phyloP scores from a whole-genome alignment of 2,113 vertebrate genomes.

The Calyptommatus sinebrachiatus region DNA sequence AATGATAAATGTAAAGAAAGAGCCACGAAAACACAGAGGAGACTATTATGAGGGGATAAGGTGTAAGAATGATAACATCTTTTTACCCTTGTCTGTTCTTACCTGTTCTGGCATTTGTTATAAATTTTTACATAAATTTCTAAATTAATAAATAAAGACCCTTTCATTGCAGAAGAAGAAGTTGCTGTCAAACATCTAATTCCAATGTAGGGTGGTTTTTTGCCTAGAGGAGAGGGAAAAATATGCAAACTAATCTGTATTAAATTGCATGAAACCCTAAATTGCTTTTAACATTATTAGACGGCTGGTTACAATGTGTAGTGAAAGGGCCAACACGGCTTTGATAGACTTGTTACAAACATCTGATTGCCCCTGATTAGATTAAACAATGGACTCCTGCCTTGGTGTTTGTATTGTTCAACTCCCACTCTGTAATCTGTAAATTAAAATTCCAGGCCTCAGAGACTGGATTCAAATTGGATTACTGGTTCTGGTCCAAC shows the following conservation, averaged over 20 bases:
- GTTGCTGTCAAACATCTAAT: conserved; percentile 2
- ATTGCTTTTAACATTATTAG: conserved; percentile 50
- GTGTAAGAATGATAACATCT: neutral
- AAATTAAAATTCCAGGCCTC: conserved; percentile 72
- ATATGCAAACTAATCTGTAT: conserved; percentile 46
- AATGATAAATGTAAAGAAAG: no score
- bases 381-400: conserved; percentile 63
- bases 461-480: conserved; percentile 71
- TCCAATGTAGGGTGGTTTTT: conserved; percentile 33
- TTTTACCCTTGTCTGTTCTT: neutral
- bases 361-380: conserved; percentile 66
- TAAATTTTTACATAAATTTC: no score
- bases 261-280: conserved; percentile 45
- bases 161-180: neutral
- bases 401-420: conserved; percentile 41
- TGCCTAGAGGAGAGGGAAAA: conserved; percentile 59
- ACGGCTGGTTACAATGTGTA: conserved; percentile 34
- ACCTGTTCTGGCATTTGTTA: neutral
- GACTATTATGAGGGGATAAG: no score
- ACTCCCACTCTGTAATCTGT: conserved; percentile 59
- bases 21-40: neutral
- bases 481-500: conserved; percentile 70
- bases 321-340: conserved; percentile 47
- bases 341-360: conserved; percentile 64
- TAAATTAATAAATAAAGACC: no score